Conservation (phyloP, 2,797 vertebrate species). For the Sebastes miniatus region DNA sequence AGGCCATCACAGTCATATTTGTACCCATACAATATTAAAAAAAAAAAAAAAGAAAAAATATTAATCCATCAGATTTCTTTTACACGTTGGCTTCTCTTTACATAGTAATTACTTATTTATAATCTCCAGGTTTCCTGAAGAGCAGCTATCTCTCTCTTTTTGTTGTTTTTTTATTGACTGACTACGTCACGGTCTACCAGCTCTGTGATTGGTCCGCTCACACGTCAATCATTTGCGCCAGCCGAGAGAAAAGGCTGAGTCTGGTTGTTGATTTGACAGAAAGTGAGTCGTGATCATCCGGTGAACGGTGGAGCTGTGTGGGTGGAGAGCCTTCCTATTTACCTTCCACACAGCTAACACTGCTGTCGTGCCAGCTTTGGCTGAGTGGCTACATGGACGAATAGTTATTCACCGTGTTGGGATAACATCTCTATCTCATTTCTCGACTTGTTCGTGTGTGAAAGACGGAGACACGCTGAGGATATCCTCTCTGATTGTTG, state of each 20-base stretch:
- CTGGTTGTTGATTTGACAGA: constrained; percentile 64
- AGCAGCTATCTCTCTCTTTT: not conserved
- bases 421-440: not conserved
- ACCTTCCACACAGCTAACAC: constrained; percentile 43
- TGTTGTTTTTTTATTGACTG: not conserved
- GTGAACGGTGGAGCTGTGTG: constrained; percentile 65
- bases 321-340: constrained; percentile 68
- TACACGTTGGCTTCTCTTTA: too few relatives aligned
- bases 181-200: not conserved
- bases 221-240: constrained; percentile 56
- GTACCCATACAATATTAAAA: not conserved
- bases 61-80: not conserved
- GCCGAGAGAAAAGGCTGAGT: constrained; percentile 67
- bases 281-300: constrained; percentile 78
- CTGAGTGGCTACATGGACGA: constrained; percentile 15
- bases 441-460: not conserved
- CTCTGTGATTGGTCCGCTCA: constrained; percentile 59
- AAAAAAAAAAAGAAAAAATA: not conserved
- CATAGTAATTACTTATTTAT: not conserved
- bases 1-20: not conserved
- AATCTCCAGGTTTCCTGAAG: not conserved
- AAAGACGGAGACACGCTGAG: not conserved
- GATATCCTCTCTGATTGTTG: constrained; percentile 21
- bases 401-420: not conserved
- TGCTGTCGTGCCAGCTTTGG: constrained; percentile 30